Base-by-base conservation (phyloP, 2,888 invertebrate species). In the Agonopterix alstromeriana region DNA sequence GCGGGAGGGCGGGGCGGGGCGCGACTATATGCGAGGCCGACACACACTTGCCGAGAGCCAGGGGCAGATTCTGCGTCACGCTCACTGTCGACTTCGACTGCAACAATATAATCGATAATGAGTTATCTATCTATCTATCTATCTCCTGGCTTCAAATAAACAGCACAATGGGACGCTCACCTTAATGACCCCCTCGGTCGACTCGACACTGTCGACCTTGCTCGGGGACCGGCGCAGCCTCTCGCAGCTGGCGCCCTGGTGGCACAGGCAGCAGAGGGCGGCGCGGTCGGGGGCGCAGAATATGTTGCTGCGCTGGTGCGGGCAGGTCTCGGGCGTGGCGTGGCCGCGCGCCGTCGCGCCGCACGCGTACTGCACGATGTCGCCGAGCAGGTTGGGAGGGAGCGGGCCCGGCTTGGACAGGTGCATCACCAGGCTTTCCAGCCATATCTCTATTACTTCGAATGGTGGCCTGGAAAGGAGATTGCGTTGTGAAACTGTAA, bases 361-460 rank as follows among this genome's bases (percentile, higher is more conserved):
- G 40, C 58, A 65, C 12, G 66, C 84, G 73, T 94, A 96, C 70
- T 94, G 93, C 61, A 91, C 89, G 53, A 97, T 94, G 73, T 96
- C 96, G 46, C 91, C 92, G 10, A 95, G 90, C 40, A 96, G 82
- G 59, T 94, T 92, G 5, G 90, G 79, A 1, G 94, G 93, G 47
- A 92, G 70, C 0, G 92, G 84, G 51, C 90, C 91, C 1, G 92
- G 91, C 10, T 91, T 90, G 0, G 93, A 91, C 50, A 94, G 79
- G 65, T 94, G 93, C 90, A 93, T 92, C 17, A 93, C 92, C 45
- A 97, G 79, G 35, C 93, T 93, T 73, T 95, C 94, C 47, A 97
- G 82, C 97, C 97, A 97, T n/a, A 94, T 92, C 81, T 95, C 94
- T 74, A 97, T 92, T 36, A 95, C 93, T 70, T 97, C 97, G 82